Conservation (phyloP, 2,888 invertebrate genomes). For the Proisotoma minuta region DNA sequence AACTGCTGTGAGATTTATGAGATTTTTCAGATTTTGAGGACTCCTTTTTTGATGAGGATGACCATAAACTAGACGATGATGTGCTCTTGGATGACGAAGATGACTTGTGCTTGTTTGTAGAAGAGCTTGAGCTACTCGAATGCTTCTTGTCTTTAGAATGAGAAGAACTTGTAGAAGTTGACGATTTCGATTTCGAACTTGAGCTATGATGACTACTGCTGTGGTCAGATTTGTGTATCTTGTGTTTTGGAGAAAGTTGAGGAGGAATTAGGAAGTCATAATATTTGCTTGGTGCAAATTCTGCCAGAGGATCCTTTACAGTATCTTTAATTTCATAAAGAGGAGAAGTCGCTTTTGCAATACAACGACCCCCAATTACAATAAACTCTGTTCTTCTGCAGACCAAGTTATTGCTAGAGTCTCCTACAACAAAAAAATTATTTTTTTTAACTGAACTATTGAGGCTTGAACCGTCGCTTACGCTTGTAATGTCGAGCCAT, state of each 20-base stretch:
- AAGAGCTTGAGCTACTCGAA: background rate
- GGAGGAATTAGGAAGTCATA: background rate
- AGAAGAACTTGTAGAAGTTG: slow-evolving; percentile 13
- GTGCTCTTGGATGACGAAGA: slow-evolving; percentile 9
- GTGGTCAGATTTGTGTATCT: slow-evolving; percentile 1
- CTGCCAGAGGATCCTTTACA: background rate
- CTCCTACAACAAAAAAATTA: background rate
- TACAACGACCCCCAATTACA: slow-evolving; percentile 18
- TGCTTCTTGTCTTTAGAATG: too few species aligned
- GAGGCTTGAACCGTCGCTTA: too few species aligned
- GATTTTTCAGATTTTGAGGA: background rate
- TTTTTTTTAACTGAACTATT: too few species aligned
- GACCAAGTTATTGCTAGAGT: slow-evolving; percentile 11
- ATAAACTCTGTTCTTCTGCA: slow-evolving; percentile 27
- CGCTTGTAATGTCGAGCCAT: slow-evolving; percentile 36
- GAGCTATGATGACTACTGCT: background rate
- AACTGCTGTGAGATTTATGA: slow-evolving; percentile 8
- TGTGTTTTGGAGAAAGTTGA: background rate
- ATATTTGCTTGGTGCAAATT: background rate
- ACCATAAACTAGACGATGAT: background rate
- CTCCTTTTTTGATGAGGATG: slow-evolving; percentile 14
- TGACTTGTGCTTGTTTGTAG: slow-evolving; percentile 8
- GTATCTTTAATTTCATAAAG: slow-evolving; percentile 26
- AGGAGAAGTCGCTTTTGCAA: slow-evolving; percentile 24
- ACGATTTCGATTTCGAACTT: background rate